Evolutionary conservation across 2,888 invertebrate genomes (phyloP).

Genomic region (Branchipolynoe longqiensis): DNA sequence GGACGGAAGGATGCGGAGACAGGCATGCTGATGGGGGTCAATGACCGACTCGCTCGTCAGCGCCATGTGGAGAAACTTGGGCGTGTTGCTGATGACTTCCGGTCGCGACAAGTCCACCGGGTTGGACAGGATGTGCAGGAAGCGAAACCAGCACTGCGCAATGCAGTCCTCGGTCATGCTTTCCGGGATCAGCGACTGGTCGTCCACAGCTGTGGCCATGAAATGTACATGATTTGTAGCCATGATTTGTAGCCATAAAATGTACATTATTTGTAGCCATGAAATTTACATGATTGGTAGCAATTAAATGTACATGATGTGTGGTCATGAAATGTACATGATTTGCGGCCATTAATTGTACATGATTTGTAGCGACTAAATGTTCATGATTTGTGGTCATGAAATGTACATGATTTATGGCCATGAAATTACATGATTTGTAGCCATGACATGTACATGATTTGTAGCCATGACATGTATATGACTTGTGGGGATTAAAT

Average conservation of each 20-base stretch:
- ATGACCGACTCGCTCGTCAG: conserved; percentile 88
- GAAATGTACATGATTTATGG: too few species aligned
- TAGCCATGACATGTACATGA: too few species aligned
- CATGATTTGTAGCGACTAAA: too few species aligned
- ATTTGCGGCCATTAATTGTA: too few species aligned
- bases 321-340: too few species aligned
- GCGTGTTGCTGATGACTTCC: conserved; percentile 88
- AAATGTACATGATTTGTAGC: neutral
- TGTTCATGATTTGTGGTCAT: too few species aligned
- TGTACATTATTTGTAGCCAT: neutral
- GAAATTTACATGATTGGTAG: too few species aligned
- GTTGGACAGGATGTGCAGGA: conserved; percentile 95
- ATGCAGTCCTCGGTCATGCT: conserved; percentile 93
- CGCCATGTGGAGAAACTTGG: conserved; percentile 91
- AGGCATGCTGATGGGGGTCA: conserved; percentile 92
- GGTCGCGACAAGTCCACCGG: conserved; percentile 89
- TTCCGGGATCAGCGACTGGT: conserved; percentile 83
- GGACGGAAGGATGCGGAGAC: conserved; percentile 85
- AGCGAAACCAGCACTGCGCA: conserved; percentile 97
- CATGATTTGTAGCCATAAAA: neutral
- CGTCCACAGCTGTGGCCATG: conserved; percentile 21
- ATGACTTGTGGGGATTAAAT: too few species aligned
- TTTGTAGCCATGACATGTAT: too few species aligned
- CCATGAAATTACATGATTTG: too few species aligned
- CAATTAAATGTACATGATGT: too few species aligned